Evolutionary conservation across 2,888 invertebrate genomes (phyloP).

Genomic region (Zootermopsis nevadensis): DNA sequence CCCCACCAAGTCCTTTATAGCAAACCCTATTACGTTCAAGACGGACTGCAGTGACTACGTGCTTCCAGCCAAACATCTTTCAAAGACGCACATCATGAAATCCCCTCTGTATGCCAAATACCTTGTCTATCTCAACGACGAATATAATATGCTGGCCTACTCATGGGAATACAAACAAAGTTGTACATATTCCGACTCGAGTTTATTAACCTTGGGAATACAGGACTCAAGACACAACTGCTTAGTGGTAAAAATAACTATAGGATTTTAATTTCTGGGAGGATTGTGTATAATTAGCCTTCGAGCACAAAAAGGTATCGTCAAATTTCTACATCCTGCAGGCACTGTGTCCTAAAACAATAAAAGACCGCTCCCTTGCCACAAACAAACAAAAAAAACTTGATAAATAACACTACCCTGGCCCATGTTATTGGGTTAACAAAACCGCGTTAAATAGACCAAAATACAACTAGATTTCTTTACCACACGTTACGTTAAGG

Average conservation of each 20-base stretch:
- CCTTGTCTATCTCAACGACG: conserved; percentile 8
- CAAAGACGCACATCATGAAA: conserved; percentile 4
- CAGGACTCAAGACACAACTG: not conserved
- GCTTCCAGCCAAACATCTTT: conserved; percentile 14
- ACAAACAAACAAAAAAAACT: too few species aligned
- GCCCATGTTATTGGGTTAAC: too few species aligned
- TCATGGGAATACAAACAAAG: conserved; percentile 11
- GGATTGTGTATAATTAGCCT: too few species aligned
- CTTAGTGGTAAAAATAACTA: not conserved
- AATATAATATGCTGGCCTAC: conserved; percentile 26
- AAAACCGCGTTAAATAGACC: too few species aligned
- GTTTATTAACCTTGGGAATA: not conserved
- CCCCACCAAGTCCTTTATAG: conserved; percentile 2
- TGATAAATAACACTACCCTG: too few species aligned
- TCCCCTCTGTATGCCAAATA: not conserved
- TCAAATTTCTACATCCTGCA: too few species aligned
- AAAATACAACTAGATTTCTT: too few species aligned
- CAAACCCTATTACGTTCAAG: conserved; percentile 36
- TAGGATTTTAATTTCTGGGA: too few species aligned
- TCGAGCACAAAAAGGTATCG: too few species aligned
- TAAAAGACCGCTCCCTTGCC: too few species aligned
- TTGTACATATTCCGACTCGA: not conserved
- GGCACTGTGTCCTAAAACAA: too few species aligned
- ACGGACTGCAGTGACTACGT: conserved; percentile 26
- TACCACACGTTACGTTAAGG: too few species aligned